These are phyloP conservation scores for Tokudaia muenninki DNA, from an alignment of 2,797 vertebrate species.

Conservation along the genomic window DNA sequence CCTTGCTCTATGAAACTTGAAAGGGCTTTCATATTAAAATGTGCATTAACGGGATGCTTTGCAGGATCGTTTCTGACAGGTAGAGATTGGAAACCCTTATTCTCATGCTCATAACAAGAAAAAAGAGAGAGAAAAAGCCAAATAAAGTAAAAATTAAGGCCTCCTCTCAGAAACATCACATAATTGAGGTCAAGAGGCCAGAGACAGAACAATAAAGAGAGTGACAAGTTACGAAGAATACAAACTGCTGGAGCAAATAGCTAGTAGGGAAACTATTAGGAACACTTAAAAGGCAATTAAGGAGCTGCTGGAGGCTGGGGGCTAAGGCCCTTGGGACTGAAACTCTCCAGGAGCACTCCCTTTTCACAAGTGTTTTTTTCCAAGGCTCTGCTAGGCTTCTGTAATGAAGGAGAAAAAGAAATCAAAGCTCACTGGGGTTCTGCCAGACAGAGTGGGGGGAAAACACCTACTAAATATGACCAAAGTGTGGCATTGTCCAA, in stretches of 20 bases:
- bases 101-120: not conserved
- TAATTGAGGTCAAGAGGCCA: conserved; percentile 24
- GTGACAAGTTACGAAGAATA: not conserved
- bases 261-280: not conserved
- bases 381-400: not conserved
- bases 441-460: not conserved
- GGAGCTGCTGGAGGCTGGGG: not conserved
- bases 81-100: not conserved
- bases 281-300: not conserved
- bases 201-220: conserved; percentile 43
- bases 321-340: not conserved
- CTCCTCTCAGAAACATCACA: not conserved
- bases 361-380: not conserved
- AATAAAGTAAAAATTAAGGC: conserved; percentile 35
- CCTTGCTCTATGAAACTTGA: not conserved
- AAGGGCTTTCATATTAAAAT: not conserved
- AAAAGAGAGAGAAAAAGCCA: not conserved
- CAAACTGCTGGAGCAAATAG: not conserved
- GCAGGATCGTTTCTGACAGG: not conserved
- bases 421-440: not conserved
- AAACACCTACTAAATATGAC: not conserved
- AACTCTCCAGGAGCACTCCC: not conserved
- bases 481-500: not conserved
- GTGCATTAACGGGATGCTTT: not conserved
- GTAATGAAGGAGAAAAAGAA: not conserved